Conservation (phyloP, 2,888 invertebrate species). For the Baccha elongata region DNA sequence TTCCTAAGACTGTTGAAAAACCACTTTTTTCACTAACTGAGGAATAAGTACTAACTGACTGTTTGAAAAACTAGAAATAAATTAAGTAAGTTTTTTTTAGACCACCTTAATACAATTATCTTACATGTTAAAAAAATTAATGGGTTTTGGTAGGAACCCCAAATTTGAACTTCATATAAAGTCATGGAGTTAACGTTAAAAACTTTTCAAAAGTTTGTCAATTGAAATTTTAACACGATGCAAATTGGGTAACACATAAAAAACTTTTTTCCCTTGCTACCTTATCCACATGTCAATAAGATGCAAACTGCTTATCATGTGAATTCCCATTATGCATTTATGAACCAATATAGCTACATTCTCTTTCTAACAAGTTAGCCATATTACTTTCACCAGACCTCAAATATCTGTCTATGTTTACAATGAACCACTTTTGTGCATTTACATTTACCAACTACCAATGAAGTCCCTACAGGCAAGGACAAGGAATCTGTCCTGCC, state of each 20-base stretch:
- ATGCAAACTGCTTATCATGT: constrained; percentile 36
- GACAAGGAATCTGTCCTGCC: neutral
- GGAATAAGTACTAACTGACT: too few species aligned
- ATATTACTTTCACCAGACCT: constrained; percentile 22
- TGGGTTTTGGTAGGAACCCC: too few species aligned
- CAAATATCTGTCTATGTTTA: constrained; percentile 41
- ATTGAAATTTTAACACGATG: neutral
- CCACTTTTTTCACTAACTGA: too few species aligned
- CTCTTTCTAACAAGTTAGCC: constrained; percentile 21
- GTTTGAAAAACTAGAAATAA: too few species aligned
- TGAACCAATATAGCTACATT: constrained; percentile 2
- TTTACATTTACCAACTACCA: constrained; percentile 3
- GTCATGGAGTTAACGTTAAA: too few species aligned
- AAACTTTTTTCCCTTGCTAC: constrained; percentile 18
- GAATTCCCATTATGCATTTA: neutral
- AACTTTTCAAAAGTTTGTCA: too few species aligned
- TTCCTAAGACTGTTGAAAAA: too few species aligned
- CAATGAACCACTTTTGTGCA: constrained; percentile 8
- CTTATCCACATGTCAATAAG: constrained; percentile 31
- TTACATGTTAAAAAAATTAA: too few species aligned
- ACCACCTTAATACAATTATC: too few species aligned
- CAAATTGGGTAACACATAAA: neutral
- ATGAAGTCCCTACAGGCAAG: neutral
- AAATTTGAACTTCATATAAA: too few species aligned
- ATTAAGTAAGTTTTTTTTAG: too few species aligned